These are phyloP conservation scores for Zaprionus gabonicus DNA, from an alignment of 1,140 invertebrate species.

Conservation along the genomic window DNA sequence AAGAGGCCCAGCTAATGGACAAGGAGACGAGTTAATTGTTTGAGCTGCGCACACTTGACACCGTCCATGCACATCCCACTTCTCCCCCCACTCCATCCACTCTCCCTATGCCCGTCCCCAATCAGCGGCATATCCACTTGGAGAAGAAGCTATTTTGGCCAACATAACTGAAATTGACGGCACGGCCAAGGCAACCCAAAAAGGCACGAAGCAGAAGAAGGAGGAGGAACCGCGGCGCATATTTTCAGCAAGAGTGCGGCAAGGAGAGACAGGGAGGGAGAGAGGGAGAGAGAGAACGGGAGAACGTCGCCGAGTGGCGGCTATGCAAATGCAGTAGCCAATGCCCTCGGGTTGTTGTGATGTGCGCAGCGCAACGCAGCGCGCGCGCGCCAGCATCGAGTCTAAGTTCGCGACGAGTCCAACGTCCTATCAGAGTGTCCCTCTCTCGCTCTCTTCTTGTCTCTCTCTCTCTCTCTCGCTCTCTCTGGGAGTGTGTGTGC, in stretches of 20 bases:
- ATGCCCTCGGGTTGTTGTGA: slow-evolving; percentile 84
- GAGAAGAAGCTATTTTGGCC: slow-evolving; percentile 53
- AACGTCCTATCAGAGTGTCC: slow-evolving; percentile 37
- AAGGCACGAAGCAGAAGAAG: slow-evolving; percentile 8
- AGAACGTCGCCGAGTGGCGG: slow-evolving; percentile 55
- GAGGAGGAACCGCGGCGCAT: slow-evolving; percentile 20
- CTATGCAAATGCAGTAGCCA: slow-evolving; percentile 84
- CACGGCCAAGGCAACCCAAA: slow-evolving; percentile 38
- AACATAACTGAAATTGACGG: slow-evolving; percentile 65
- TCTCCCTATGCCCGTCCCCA: neutral
- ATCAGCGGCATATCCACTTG: slow-evolving; percentile 13
- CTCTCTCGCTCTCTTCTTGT: neutral
- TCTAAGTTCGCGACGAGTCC: slow-evolving; percentile 24
- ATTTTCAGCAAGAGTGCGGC: slow-evolving; percentile 6
- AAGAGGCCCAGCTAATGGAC: slow-evolving; percentile 59
- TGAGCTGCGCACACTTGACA: slow-evolving; percentile 60
- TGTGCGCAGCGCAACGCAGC: slow-evolving; percentile 55
- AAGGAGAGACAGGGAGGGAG: slow-evolving; percentile 3
- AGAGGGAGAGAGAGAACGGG: neutral
- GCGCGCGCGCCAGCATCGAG: slow-evolving; percentile 38
- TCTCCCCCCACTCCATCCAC: neutral
- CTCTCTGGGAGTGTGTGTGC: slow-evolving; percentile 34
- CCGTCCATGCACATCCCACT: slow-evolving; percentile 10
- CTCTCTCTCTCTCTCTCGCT: neutral
- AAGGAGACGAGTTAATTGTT: slow-evolving; percentile 78